These are phyloP conservation scores for Apteryx owenii DNA, from an alignment of 2,113 vertebrate species.

Conservation along the genomic window DNA sequence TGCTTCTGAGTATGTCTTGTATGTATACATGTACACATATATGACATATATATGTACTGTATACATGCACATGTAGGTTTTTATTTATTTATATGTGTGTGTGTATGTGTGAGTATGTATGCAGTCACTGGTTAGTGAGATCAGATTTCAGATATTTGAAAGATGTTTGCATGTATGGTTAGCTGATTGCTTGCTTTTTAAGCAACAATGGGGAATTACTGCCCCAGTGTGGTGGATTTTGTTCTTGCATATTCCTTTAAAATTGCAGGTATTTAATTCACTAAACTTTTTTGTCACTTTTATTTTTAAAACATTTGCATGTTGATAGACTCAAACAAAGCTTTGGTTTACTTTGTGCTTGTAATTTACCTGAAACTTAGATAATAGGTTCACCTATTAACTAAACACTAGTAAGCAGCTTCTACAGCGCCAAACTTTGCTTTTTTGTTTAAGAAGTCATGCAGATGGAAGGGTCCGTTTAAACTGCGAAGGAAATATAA, in stretches of 20 bases:
- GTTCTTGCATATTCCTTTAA: background rate
- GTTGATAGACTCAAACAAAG: background rate
- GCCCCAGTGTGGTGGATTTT: constrained; percentile 5
- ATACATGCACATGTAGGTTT: background rate
- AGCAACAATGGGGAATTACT: background rate
- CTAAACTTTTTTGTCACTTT: background rate
- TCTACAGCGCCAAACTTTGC: background rate
- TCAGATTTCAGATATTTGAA: background rate
- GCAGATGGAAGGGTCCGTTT: background rate
- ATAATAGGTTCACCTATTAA: background rate
- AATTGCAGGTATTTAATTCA: background rate
- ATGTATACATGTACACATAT: background rate
- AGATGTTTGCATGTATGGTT: too few relatives aligned
- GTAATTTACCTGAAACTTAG: background rate
- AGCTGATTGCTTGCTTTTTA: fast-evolving
- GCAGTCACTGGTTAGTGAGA: background rate
- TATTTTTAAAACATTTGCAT: background rate
- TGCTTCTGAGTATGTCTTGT: background rate
- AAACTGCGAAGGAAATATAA: background rate
- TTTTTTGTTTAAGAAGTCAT: background rate
- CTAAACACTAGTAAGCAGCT: background rate
- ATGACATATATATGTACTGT: background rate
- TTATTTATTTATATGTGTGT: fast-evolving
- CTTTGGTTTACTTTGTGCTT: background rate
- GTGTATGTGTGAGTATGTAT: background rate